phyloP scores from a whole-genome alignment of 2,113 vertebrate genomes.

The Haemorhous mexicanus region DNA sequence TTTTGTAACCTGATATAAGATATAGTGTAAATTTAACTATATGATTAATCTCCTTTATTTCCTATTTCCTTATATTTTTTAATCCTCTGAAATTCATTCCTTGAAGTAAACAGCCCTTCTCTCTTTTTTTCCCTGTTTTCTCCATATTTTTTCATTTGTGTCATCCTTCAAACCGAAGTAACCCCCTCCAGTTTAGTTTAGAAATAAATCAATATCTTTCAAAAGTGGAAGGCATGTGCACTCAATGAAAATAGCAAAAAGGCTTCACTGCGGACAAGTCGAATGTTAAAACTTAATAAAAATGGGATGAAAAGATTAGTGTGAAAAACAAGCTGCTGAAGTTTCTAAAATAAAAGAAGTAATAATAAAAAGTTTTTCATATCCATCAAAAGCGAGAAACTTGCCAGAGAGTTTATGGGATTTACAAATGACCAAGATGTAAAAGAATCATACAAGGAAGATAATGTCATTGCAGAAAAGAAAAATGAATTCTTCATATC shows the following conservation, averaged over 20 bases:
- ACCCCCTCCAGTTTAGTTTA: background rate
- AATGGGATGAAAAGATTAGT: constrained; percentile 33
- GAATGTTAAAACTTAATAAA: constrained; percentile 37
- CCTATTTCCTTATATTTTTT: background rate
- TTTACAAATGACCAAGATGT: constrained; percentile 60
- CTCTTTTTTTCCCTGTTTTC: background rate
- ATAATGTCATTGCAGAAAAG: constrained; percentile 44
- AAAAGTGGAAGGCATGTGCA: constrained; percentile 5
- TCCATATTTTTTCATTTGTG: background rate
- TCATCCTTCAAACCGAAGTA: background rate
- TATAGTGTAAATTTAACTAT: background rate
- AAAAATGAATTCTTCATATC: constrained; percentile 45
- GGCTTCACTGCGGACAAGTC: background rate
- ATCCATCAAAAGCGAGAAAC: constrained; percentile 39
- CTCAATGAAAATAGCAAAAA: constrained; percentile 22
- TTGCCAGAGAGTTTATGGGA: constrained; percentile 36
- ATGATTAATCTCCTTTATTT: background rate
- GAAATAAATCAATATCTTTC: constrained; percentile 41
- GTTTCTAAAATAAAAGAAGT: constrained; percentile 28
- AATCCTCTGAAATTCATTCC: background rate
- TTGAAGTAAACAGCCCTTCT: background rate
- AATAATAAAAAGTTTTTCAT: constrained; percentile 46
- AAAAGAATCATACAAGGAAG: constrained; percentile 39
- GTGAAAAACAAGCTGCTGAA: constrained; percentile 7
- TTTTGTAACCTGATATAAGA: background rate